A percentile compares a stretch with the other conserved stretches of the same genome.
Conservation (phyloP, 1,140 invertebrate species). For the Drosophila mayri region DNA sequence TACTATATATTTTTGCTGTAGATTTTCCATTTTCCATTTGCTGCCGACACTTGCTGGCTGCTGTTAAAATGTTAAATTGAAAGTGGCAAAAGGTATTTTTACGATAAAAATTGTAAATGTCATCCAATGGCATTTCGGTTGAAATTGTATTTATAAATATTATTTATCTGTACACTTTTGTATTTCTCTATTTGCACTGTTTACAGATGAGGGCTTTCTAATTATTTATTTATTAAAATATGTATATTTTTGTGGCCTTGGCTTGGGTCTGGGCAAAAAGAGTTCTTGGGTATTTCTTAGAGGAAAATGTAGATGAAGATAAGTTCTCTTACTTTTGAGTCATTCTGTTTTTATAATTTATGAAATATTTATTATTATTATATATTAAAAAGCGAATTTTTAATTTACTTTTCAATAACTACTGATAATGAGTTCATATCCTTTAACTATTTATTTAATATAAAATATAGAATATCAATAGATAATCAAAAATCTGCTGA, state of each 20-base stretch:
- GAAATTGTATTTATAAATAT: constrained; percentile 39
- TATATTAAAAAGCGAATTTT: too few species aligned
- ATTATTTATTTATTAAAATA: too few species aligned
- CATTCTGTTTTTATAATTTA: too few species aligned
- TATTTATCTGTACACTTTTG: constrained; percentile 6
- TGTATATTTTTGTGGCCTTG: neutral
- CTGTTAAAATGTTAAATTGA: constrained; percentile 41
- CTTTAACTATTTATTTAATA: neutral
- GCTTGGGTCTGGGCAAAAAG: neutral
- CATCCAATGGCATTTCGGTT: constrained; percentile 16
- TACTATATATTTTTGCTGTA: neutral
- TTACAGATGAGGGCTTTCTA: neutral
- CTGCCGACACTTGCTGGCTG: constrained; percentile 28
- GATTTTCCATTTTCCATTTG: constrained; percentile 42
- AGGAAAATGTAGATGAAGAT: neutral
- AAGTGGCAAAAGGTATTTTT: constrained; percentile 55
- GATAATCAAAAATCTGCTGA: too few species aligned
- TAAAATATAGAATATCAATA: too few species aligned
- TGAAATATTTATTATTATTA: too few species aligned
- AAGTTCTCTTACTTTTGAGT: too few species aligned
- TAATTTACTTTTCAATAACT: too few species aligned
- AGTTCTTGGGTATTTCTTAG: neutral
- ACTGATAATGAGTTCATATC: too few species aligned
- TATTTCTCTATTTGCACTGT: neutral
- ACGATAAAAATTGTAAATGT: constrained; percentile 42